phyloP scores from a whole-genome alignment of 2,113 vertebrate species.

The Anolis carolinensis region DNA sequence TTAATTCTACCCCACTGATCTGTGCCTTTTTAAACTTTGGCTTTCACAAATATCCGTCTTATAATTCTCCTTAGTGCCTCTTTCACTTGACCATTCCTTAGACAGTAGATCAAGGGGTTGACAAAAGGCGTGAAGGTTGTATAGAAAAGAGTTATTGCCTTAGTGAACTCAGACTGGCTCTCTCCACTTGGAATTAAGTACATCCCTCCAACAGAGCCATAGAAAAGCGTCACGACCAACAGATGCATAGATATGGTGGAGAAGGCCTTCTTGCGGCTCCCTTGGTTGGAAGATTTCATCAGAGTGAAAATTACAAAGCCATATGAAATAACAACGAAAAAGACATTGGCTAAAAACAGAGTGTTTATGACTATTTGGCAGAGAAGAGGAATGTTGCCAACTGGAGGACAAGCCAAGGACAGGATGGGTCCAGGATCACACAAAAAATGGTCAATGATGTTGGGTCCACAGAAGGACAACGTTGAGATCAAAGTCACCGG shows the following conservation, averaged over 20 bases:
- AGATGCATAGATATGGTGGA: not conserved
- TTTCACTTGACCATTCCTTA: slow-evolving; percentile 61
- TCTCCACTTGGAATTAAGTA: slow-evolving; percentile 21
- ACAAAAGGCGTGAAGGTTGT: slow-evolving; percentile 2
- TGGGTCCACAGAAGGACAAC: slow-evolving; percentile 6
- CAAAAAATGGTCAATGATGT: slow-evolving; percentile 14
- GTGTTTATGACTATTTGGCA: not conserved
- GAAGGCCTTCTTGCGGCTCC: not conserved
- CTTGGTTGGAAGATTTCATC: not conserved
- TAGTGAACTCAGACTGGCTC: not conserved
- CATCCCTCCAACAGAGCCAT: not conserved
- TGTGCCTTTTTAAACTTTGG: not conserved
- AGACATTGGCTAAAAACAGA: not conserved
- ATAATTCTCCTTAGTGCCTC: slow-evolving; percentile 24
- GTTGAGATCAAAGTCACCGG: not conserved
- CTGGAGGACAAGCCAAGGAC: not conserved
- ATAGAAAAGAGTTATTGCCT: not conserved
- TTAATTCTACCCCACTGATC: not conserved
- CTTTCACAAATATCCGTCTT: no score
- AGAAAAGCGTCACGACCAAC: not conserved
- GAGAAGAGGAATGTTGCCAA: not conserved
- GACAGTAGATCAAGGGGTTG: slow-evolving; percentile 52
- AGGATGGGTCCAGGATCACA: slow-evolving; percentile 5
- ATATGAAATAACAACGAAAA: not conserved
- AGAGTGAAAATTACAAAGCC: not conserved